These are phyloP conservation scores for Acronicta psi DNA, from an alignment of 2,888 invertebrate species.

Conservation along the genomic window DNA sequence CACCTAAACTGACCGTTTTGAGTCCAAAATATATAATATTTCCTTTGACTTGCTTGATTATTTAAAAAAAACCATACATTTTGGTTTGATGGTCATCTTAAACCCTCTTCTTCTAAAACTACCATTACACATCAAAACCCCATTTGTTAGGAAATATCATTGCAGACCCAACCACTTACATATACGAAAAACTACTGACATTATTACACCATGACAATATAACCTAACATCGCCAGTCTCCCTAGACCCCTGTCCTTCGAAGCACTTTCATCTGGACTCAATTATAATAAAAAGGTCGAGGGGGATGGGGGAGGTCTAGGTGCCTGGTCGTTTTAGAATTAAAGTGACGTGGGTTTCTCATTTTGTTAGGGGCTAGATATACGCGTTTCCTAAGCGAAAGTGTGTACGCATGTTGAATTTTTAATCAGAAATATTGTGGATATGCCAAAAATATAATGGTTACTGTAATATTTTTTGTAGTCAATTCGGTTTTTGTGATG, in stretches of 20 bases:
- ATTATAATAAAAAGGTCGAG: conserved; percentile 17
- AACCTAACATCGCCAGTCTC: conserved; percentile 29
- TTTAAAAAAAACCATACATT: no score
- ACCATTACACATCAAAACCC: no score
- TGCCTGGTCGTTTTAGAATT: conserved; percentile 49
- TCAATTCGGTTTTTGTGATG: neutral
- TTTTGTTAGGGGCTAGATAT: conserved; percentile 54
- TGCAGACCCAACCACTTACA: conserved; percentile 30
- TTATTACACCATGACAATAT: conserved; percentile 47
- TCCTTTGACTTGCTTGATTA: no score
- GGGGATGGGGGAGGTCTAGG: conserved; percentile 27
- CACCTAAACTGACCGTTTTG: no score
- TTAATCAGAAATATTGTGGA: conserved; percentile 45
- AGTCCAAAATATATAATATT: no score
- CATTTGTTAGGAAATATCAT: conserved; percentile 13
- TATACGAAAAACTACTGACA: conserved; percentile 25
- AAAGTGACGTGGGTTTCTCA: conserved; percentile 64
- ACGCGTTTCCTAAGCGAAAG: conserved; percentile 46
- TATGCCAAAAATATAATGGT: conserved; percentile 22
- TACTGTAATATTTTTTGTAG: conserved; percentile 5
- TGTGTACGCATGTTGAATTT: conserved; percentile 54
- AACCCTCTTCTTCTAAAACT: no score
- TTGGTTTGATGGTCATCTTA: no score
- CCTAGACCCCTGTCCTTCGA: conserved; percentile 16
- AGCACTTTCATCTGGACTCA: conserved; percentile 2